phyloP scores from a whole-genome alignment of 1,140 invertebrate species.

The Drosophila subpulchrella region DNA sequence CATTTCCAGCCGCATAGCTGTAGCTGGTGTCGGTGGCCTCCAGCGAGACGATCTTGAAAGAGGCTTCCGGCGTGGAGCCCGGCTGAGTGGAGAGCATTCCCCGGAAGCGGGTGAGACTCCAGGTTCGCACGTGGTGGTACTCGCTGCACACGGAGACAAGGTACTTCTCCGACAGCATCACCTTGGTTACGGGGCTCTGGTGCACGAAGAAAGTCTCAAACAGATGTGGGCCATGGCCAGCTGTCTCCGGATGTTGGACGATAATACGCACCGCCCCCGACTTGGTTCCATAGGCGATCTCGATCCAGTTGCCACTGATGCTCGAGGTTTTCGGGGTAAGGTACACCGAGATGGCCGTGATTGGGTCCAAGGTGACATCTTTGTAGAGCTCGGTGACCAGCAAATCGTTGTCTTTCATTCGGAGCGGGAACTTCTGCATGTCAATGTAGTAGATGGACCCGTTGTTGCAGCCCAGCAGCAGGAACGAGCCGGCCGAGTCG shows the following conservation, averaged over 20 bases:
- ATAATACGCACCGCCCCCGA: slow-evolving; percentile 98
- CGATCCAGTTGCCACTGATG: slow-evolving; percentile 99
- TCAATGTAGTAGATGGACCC: slow-evolving; percentile 98
- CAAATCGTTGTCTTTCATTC: slow-evolving; percentile 99
- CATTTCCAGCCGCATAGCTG: slow-evolving; percentile 91
- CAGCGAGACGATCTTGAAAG: slow-evolving; percentile 91
- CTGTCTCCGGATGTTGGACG: slow-evolving; percentile 99
- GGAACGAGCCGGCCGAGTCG: slow-evolving; percentile 97
- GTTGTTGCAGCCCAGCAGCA: slow-evolving; percentile 97
- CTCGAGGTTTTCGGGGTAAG: slow-evolving; percentile 97
- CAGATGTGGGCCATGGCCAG: slow-evolving; percentile 97
- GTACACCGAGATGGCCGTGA: slow-evolving; percentile 99
- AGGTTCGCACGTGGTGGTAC: slow-evolving; percentile 98
- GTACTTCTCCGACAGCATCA: slow-evolving; percentile 97
- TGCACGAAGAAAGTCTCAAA: slow-evolving; percentile 99
- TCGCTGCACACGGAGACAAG: slow-evolving; percentile 98
- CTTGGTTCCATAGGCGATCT: slow-evolving; percentile 99
- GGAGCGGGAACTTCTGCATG: slow-evolving; percentile 99
- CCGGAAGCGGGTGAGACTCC: slow-evolving; percentile 97
- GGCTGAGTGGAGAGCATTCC: slow-evolving; percentile 99
- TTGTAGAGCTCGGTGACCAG: slow-evolving; percentile 98
- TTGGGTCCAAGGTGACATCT: slow-evolving; percentile 97
- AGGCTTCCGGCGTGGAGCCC: slow-evolving; percentile 97
- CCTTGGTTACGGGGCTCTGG: slow-evolving; percentile 97
- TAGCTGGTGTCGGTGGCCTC: slow-evolving; percentile 90